Conservation (phyloP, 2,888 invertebrate species). For the Didymodactylos carnosus region DNA sequence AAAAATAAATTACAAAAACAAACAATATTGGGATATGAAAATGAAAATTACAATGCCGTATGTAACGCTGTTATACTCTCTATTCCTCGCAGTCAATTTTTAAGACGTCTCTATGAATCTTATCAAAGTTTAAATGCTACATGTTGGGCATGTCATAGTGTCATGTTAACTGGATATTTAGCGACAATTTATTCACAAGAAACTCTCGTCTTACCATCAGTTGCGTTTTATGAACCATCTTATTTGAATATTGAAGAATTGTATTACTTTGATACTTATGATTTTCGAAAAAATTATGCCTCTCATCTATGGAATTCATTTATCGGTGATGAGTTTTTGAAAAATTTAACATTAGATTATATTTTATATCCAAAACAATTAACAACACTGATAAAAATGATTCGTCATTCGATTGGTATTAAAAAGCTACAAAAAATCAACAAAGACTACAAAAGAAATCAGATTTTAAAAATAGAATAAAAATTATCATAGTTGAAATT, state of each 20-base stretch:
- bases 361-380: neutral
- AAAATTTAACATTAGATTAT: neutral
- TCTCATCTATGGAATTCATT: neutral
- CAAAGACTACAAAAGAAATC: too few species aligned
- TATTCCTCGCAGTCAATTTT: neutral
- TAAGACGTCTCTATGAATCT: neutral
- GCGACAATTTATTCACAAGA: neutral
- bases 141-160: neutral
- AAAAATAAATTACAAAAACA: neutral
- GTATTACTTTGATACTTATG: neutral
- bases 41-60: neutral
- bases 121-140: neutral
- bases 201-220: neutral
- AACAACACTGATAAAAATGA: neutral
- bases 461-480: too few species aligned
- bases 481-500: too few species aligned
- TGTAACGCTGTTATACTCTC: neutral
- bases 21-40: neutral
- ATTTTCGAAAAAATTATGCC: neutral
- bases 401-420: neutral
- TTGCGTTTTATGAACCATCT: neutral
- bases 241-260: neutral
- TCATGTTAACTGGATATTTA: neutral
- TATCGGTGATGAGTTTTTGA: neutral
- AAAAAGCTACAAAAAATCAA: too few species aligned